Evolutionary conservation across 2,797 vertebrate genomes (phyloP).

Genomic region (Scleropages formosus): DNA sequence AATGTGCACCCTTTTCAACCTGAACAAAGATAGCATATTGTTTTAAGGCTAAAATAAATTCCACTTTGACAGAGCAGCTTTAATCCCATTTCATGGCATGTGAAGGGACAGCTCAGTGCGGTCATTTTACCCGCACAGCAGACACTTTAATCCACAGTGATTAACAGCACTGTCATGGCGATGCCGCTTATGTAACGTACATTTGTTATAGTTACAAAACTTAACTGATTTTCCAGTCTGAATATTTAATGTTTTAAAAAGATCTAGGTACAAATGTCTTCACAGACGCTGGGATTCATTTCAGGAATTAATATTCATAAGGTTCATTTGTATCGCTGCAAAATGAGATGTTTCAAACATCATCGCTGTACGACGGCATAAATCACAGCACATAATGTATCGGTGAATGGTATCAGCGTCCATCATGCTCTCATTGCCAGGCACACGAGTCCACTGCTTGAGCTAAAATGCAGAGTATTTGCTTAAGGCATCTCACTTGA

Average conservation of each 20-base stretch:
- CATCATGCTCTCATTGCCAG: too few relatives aligned
- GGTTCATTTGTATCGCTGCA: neutral
- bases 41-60: constrained; percentile 60
- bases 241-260: neutral
- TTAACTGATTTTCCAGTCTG: neutral
- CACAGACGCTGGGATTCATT: neutral
- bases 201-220: neutral
- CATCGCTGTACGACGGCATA: too few relatives aligned
- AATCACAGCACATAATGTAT: too few relatives aligned
- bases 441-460: too few relatives aligned
- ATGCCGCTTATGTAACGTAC: neutral
- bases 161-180: neutral
- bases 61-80: constrained; percentile 62
- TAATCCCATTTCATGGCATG: constrained; percentile 66
- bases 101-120: neutral
- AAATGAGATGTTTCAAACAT: neutral
- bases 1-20: constrained; percentile 52
- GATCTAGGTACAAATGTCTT: neutral
- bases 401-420: too few relatives aligned
- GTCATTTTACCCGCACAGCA: neutral
- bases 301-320: constrained; percentile 1
- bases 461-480: too few relatives aligned
- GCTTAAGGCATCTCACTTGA: too few relatives aligned
- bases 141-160: neutral
- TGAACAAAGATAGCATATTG: constrained; percentile 51